phyloP scores from a whole-genome alignment of 2,797 vertebrate species.

The Fundulus diaphanus region DNA sequence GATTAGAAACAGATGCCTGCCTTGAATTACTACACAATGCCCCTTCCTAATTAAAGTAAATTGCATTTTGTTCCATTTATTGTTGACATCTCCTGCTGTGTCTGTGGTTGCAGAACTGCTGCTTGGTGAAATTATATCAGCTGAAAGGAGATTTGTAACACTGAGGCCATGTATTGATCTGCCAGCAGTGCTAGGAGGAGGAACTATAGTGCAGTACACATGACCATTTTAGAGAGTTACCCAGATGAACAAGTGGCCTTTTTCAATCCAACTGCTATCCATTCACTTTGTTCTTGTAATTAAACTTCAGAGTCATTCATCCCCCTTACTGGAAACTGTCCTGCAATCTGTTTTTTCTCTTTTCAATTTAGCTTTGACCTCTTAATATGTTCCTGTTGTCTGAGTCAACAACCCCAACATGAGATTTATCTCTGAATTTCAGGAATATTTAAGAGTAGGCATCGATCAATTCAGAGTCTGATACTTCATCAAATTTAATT shows the following conservation, averaged over 20 bases:
- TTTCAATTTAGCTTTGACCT: no score
- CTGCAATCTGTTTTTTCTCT: not conserved
- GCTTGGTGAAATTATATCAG: constrained; percentile 3
- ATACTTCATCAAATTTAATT: no score
- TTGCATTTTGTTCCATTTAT: constrained; percentile 43
- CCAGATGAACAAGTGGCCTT: not conserved
- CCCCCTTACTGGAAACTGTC: not conserved
- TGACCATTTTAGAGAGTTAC: not conserved
- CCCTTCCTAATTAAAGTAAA: constrained; percentile 51
- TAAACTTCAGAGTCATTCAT: not conserved
- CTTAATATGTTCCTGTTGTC: no score
- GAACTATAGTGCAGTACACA: not conserved
- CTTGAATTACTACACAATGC: constrained; percentile 57
- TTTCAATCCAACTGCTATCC: not conserved
- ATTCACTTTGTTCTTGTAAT: not conserved
- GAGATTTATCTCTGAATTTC: not conserved
- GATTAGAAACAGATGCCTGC: constrained; percentile 62
- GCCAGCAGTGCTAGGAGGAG: not conserved
- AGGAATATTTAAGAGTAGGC: no score
- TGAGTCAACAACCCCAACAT: not conserved
- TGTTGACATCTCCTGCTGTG: constrained; percentile 17
- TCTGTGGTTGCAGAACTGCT: constrained; percentile 2
- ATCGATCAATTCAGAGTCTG: no score
- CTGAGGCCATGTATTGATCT: not conserved
- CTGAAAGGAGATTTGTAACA: not conserved